A percentile compares a stretch with the other conserved stretches of the same genome.
These are phyloP conservation scores for Argyra leucocephala DNA, from an alignment of 2,888 invertebrate species.

Conservation along the genomic window DNA sequence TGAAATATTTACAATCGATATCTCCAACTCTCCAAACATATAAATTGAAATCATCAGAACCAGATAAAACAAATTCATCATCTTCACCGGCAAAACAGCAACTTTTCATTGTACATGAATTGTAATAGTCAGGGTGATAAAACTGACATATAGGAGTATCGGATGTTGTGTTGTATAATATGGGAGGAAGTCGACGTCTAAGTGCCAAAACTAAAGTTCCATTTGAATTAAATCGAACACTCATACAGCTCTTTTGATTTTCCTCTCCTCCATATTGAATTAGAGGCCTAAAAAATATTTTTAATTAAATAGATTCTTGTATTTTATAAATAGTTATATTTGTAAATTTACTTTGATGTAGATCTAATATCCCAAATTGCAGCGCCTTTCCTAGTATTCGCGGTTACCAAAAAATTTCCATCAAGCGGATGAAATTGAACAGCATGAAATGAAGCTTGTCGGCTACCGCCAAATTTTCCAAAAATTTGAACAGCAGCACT, in stretches of 20 bases:
- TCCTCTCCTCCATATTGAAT: constrained; percentile 56
- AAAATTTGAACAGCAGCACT: constrained; percentile 52
- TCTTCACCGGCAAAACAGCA: constrained; percentile 85
- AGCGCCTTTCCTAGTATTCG: constrained; percentile 82
- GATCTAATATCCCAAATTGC: constrained; percentile 77
- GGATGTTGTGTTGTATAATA: constrained; percentile 62
- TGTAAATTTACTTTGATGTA: background rate
- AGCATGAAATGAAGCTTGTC: constrained; percentile 76
- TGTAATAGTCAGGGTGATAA: constrained; percentile 85
- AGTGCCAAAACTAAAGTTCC: constrained; percentile 73
- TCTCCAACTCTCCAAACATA: constrained; percentile 88
- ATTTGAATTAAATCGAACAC: constrained; percentile 74
- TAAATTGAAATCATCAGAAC: constrained; percentile 90
- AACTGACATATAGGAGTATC: constrained; percentile 71
- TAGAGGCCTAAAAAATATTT: constrained; percentile 49
- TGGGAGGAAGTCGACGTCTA: constrained; percentile 76
- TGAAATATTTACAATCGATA: constrained; percentile 45
- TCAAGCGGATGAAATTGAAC: constrained; percentile 87
- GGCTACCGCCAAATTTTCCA: constrained; percentile 47
- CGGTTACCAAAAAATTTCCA: constrained; percentile 70
- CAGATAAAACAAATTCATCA: constrained; percentile 83
- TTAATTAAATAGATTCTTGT: constrained; percentile 1
- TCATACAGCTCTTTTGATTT: constrained; percentile 74
- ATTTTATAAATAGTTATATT: too few relatives aligned
- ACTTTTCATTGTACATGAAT: constrained; percentile 95